Base-by-base conservation (phyloP, 2,113 vertebrate species). In the Trogon melanurus region DNA sequence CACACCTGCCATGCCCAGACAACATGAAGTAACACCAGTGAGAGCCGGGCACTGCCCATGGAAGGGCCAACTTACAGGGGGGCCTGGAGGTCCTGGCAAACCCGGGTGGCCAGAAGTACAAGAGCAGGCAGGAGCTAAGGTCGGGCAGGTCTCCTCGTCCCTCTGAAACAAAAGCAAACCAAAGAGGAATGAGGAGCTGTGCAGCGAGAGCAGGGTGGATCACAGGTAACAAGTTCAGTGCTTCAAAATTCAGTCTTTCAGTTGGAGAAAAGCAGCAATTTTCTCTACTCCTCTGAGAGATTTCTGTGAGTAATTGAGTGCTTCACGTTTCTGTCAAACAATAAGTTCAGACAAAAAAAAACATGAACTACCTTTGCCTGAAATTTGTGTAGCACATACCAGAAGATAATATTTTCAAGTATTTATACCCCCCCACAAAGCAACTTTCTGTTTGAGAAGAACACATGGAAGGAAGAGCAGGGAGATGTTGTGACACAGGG, bases 131-230 rank as follows among this genome's bases (percentile, higher is more conserved):
- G 98, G 98, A 25, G 97, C 95, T 11, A 96, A 94, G 56, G 98
- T 91, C 2, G 99, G 99, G 34, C 99, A 99, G 54, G 97, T 98
- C 91, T 99, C 98, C 85, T 98, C 98, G 15, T 99, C 98, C 85
- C 98, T 99, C 99, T 99, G 93, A 82, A 92, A 85, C 12, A 9
- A 94, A 75, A 70, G 45, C 65, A 69, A 91, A 8, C 23, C 58
- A 3, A 48, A 1, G 45, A 27, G 61, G 8, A 16, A 7, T 61
- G 12, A 85, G 62, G 23, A 64, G 67, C 88, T 83, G 34, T 10
- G 0, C 9, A 34, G 69, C 44, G 16, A 14, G 32, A 45, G 22
- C 7, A 1, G 41, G 25, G 29, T 11, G 21, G 66, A 22, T 27
- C 22, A 51, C 30, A 71, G 32, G 32, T 18, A 67, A 57, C 21